Evolutionary conservation across 2,888 invertebrate genomes (phyloP).

Genomic region (Pyrgus malvae): DNA sequence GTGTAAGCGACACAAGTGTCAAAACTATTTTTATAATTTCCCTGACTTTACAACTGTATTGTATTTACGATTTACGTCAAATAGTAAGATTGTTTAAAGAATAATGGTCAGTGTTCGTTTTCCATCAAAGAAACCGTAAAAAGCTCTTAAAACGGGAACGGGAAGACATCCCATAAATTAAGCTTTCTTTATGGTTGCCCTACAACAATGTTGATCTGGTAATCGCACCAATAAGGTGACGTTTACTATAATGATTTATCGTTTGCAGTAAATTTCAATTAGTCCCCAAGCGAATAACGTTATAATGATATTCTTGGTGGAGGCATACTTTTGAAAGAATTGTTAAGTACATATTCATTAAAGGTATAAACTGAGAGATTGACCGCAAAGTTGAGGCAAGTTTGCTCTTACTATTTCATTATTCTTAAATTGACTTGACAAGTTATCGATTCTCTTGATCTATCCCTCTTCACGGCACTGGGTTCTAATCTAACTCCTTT

Average conservation of each 20-base stretch:
- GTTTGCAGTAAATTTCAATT: background rate
- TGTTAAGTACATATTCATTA: too few species aligned
- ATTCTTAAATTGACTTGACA: too few species aligned
- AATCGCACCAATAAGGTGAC: constrained; percentile 21
- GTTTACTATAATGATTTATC: constrained; percentile 23
- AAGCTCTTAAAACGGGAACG: constrained; percentile 30
- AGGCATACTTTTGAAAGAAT: too few species aligned
- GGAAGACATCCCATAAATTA: constrained; percentile 31
- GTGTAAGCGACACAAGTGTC: too few species aligned
- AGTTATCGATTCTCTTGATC: too few species aligned
- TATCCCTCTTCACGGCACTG: too few species aligned
- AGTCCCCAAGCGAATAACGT: too few species aligned
- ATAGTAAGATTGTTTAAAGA: constrained; percentile 18
- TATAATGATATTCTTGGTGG: too few species aligned
- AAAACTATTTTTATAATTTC: background rate
- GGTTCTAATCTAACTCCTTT: too few species aligned
- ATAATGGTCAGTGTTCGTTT: constrained; percentile 10
- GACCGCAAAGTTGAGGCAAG: too few species aligned
- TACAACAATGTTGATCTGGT: constrained; percentile 16
- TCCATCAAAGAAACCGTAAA: constrained; percentile 32
- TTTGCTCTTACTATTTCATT: too few species aligned
- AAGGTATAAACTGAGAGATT: too few species aligned
- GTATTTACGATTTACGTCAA: background rate
- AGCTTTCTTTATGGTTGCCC: constrained; percentile 29
- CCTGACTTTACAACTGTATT: background rate